Base-by-base conservation (phyloP, 2,888 invertebrate species). In the Fissipunctia ypsillon region DNA sequence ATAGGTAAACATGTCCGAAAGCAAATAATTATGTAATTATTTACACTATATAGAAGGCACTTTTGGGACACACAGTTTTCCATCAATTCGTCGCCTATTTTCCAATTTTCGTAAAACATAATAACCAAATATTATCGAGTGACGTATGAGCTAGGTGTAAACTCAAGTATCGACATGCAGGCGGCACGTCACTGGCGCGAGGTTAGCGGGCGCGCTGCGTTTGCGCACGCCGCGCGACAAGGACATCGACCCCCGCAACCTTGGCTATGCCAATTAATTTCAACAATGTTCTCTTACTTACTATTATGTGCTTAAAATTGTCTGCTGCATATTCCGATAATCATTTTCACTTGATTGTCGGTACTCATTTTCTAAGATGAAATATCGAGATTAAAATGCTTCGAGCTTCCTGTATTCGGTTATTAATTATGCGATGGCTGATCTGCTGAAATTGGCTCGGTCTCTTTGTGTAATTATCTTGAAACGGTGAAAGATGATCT, bases 241-340 rank as follows among this genome's bases (percentile, higher is more conserved):
- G 95, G 94, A 90, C 95, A 90, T 91, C 91, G 95, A 95, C 95
- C 95, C 81, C 85, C 81, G 84, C 93, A 93, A 91, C 95, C 95
- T 95, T 95, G 94, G 92, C 90, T 87, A 84, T 86, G 88, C 89
- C 93, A 94, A 94, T 94, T 95, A 94, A 94, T 93, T 93, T 90
- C 90, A 91, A 93, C 93, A 92, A 93, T 89, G 89, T 92, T 92
- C 87, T 88, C 85, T 89, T 89, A 91, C 88, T 88, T 87, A 89
- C 90, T 87, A 88, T 88, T 84, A 88, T 87, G 84, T 79, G 82
- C 83, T 85, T 79, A 87, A 88, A 88, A 86, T 83, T 84, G 88
- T 88, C 77, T 86, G 81, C 78, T 78, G 69, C 78, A 72, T 86
- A 86, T 78, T 68, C 60, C 68, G 78, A 80, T 73, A 50, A 86